Conservation (phyloP, 2,888 invertebrate genomes). For the Bedellia somnulentella region DNA sequence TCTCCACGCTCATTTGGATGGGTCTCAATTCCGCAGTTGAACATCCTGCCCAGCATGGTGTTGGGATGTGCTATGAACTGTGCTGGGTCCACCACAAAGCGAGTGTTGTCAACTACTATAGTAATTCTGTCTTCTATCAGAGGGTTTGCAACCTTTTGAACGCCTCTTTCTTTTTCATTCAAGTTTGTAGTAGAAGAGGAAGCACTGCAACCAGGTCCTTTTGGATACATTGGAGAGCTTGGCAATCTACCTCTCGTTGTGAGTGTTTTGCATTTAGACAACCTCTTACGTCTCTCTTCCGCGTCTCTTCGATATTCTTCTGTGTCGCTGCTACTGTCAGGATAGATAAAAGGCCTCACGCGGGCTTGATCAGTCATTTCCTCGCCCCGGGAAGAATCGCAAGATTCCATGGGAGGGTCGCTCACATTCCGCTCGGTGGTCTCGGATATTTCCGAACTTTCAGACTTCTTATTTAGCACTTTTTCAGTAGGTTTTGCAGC, state of each 20-base stretch:
- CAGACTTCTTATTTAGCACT: background rate
- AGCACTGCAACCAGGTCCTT: constrained; percentile 34
- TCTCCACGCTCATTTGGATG: constrained; percentile 96
- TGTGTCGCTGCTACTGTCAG: constrained; percentile 82
- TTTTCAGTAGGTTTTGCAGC: no score
- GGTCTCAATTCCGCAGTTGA: constrained; percentile 85
- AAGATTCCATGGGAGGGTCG: background rate
- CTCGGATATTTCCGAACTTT: constrained; percentile 20
- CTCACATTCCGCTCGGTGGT: constrained; percentile 13
- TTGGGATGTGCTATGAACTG: constrained; percentile 94
- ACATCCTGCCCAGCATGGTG: constrained; percentile 99
- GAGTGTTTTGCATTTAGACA: constrained; percentile 44
- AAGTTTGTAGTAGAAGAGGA: constrained; percentile 27
- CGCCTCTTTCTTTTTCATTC: constrained; percentile 19
- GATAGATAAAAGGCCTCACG: constrained; percentile 42
- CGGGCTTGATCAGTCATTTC: constrained; percentile 7
- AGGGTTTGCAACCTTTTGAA: constrained; percentile 28
- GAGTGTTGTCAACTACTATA: constrained; percentile 93
- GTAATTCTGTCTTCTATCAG: constrained; percentile 80
- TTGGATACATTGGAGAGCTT: constrained; percentile 29
- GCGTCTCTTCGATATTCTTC: constrained; percentile 73
- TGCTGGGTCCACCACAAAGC: constrained; percentile 90
- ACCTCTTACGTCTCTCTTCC: constrained; percentile 68
- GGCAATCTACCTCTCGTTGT: constrained; percentile 25
- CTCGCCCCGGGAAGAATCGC: constrained; percentile 1